Evolutionary conservation across 2,888 invertebrate species (phyloP).

Genomic region (Atherix ibis): DNA sequence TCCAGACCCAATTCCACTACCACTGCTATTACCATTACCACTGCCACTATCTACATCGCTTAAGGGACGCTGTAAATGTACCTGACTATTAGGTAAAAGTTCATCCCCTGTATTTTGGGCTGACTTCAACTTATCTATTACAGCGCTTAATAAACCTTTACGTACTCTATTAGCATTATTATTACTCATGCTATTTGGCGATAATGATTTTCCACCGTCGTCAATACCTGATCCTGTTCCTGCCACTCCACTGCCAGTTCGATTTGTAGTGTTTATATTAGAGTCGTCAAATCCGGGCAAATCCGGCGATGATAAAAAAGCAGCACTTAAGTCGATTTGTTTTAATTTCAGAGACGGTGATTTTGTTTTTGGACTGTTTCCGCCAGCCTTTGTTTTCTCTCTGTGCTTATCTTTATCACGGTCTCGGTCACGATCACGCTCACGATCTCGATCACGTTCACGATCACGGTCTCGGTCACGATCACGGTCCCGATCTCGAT

Average conservation of each 20-base stretch:
- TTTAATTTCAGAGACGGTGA: slow-evolving; percentile 49
- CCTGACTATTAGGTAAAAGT: not conserved
- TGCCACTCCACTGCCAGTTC: slow-evolving; percentile 14
- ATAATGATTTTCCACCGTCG: not conserved
- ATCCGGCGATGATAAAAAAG: slow-evolving; percentile 13
- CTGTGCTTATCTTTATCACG: slow-evolving; percentile 9
- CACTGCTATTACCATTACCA: too few species aligned
- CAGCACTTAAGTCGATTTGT: slow-evolving; percentile 44
- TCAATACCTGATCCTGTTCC: not conserved
- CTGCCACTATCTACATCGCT: not conserved
- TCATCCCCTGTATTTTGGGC: slow-evolving; percentile 36
- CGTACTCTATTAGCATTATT: slow-evolving; percentile 35
- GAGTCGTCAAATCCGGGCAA: slow-evolving; percentile 5
- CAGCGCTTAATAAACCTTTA: slow-evolving; percentile 64
- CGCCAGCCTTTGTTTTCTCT: slow-evolving; percentile 17
- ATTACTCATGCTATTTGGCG: not conserved
- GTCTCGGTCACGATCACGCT: slow-evolving; percentile 5
- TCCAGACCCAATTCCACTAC: too few species aligned
- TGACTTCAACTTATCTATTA: slow-evolving; percentile 73
- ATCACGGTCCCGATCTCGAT: slow-evolving; percentile 3
- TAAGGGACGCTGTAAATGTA: not conserved
- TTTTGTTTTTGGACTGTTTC: slow-evolving; percentile 49
- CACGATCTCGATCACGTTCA: slow-evolving; percentile 3
- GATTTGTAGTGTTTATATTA: slow-evolving; percentile 15
- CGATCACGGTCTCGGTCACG: slow-evolving; percentile 5